Evolutionary conservation across 2,888 invertebrate species (phyloP), one percentile per base, ranked within the genome.

Genomic region (Chymomyza amoena): DNA sequence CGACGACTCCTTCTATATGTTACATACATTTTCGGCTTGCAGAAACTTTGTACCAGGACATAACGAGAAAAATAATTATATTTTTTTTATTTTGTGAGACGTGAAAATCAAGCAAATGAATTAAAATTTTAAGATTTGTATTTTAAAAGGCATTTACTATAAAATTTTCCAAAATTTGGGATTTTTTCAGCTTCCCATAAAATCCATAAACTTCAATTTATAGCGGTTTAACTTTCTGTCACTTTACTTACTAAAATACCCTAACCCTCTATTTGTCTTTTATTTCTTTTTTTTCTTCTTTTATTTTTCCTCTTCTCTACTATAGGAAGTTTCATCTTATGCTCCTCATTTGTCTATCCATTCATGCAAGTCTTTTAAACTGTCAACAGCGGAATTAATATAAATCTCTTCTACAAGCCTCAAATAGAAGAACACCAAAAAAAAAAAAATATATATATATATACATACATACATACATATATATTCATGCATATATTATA

Each of bases 291-390:
- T 65, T 56, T 56, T 39, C 15, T 18, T 51, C 72, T 13, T 45
- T 13, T 65, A 52, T 56, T 39, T 16, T 18, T 51, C 72, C 4
- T 25, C 10, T 20, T 1, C 2, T 20, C 18, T 32, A 3, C 36
- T 45, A 45, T 13, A 45, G 39, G 39, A 45, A 45, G 39, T 45
- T 45, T 13, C 2, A 13, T 13, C 39, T 45, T 45, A 45, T 45
- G 39, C 13, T 45, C 6, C 39, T 45, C 39, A 45, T 45, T 45
- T 45, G 39, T 45, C 39, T 45, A 64, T 68, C 64, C 82, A 86
- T 79, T 84, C 87, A 81, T 77, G 85, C 87, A 81, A 78, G 85
- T 76, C 72, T 82, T 82, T 77, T 68, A 77, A 84, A 84, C 87
- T 87, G 83, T 84, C 83, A 87, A 81, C 86, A 79, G 45, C 56